These are phyloP conservation scores for Arion vulgaris DNA, from an alignment of 1,140 invertebrate genomes.

Conservation along the genomic window DNA sequence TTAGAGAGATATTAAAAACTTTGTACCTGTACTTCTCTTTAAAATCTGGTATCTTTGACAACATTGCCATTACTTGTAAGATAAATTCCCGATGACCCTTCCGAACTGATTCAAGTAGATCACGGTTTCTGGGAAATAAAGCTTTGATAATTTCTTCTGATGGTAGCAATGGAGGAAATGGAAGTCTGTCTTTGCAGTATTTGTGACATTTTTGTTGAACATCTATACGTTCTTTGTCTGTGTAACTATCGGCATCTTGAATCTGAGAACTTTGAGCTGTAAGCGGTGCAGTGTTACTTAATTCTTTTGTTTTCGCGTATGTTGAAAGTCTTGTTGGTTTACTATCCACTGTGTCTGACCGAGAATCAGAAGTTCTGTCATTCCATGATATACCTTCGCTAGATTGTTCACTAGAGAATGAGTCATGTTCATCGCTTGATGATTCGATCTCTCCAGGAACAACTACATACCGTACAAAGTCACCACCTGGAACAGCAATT, in stretches of 20 bases:
- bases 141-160: background rate
- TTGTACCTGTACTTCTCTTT: background rate
- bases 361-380: background rate
- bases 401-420: background rate
- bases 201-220: background rate
- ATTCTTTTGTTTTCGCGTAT: background rate
- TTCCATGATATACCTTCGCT: background rate
- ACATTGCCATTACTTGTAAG: background rate
- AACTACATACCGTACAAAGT: background rate
- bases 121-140: background rate
- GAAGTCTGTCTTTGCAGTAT: background rate
- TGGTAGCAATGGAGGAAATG: background rate
- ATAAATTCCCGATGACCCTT: background rate
- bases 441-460: background rate
- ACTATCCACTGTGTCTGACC: background rate
- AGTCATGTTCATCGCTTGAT: background rate
- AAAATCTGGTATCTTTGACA: constrained; percentile 3
- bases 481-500: background rate
- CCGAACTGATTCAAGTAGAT: background rate
- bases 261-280: background rate
- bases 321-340: background rate
- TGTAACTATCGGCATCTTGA: background rate
- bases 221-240: background rate
- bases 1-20: background rate
- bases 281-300: background rate